Conservation (phyloP, 2,797 vertebrate species). For the Psittacula derbiana region DNA sequence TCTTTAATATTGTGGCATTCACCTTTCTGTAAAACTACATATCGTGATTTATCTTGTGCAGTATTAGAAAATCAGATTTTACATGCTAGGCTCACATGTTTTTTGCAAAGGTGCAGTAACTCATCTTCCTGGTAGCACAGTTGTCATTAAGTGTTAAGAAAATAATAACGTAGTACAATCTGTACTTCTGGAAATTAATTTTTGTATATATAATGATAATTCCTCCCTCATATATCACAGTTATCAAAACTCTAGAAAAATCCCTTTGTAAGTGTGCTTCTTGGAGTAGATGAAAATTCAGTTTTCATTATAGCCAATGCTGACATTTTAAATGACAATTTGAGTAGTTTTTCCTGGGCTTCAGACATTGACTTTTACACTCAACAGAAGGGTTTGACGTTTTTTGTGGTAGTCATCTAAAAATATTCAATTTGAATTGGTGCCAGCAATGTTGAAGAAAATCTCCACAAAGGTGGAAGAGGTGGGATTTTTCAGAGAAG, state of each 20-base stretch:
- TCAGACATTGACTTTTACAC: background rate
- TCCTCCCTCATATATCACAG: background rate
- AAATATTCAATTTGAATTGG: background rate
- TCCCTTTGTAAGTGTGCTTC: background rate
- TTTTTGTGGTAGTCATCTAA: background rate
- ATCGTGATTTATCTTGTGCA: constrained; percentile 41
- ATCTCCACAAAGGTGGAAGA: background rate
- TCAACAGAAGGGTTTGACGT: background rate
- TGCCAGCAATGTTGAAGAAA: background rate
- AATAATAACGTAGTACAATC: background rate
- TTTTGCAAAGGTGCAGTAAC: constrained; percentile 4
- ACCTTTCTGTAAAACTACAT: constrained; percentile 40
- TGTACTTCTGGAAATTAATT: background rate
- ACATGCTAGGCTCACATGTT: background rate
- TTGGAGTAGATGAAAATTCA: background rate
- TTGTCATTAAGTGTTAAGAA: background rate
- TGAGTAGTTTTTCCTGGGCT: background rate
- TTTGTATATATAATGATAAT: background rate
- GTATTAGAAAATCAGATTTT: background rate
- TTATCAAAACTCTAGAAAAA: background rate
- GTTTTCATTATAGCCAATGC: background rate
- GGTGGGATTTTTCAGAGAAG: background rate
- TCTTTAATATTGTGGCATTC: constrained; percentile 69
- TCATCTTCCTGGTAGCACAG: background rate
- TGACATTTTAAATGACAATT: constrained; percentile 7